Base-by-base conservation (phyloP, 2,797 vertebrate genomes). In the Chelidonichthys spinosus region DNA sequence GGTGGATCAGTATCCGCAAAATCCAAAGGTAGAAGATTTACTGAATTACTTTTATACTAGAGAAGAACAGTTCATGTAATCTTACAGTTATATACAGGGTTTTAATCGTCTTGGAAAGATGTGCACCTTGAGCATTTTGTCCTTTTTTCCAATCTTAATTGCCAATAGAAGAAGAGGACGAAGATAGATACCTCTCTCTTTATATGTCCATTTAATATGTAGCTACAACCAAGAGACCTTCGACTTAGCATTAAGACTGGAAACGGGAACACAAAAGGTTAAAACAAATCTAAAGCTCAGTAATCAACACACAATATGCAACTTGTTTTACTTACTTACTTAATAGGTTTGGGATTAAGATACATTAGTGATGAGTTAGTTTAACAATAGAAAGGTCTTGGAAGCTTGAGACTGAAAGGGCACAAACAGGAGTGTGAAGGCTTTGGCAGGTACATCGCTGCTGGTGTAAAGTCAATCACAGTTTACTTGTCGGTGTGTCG, bases 401-500 rank as follows among this genome's bases (percentile, higher is more conserved):
- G 13, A 49, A 33, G 15, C 36, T 25, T 7, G 46, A 5, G 44
- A 64, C 4, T 50, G 1, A 68, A 62, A 60, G n/a, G 25, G 7
- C 7, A 18, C n/a, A 54, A 56, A 44, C 35, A 49, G 36, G 43
- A 32, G 49, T 52, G 49, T n/a, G 56, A 25, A 25, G 55, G 5
- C 46, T 18, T 25, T 44, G 33, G 25, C 58, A 53, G 18, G 13
- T 61, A 40, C 47, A n/a, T 71, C 36, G 25, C 49, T 44, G 50
- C 36, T 40, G 43, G 25, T 59, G 54, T 46, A 43, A 1, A 13
- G 3, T 3, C 35, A 62, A 3, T 69, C 35, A 46, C 44, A 49
- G 55, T 44, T 54, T 39, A 14, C 13, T 44, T 25, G 56, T 69
- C 47, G 66, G 13, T 67, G 52, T 74, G 60, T 44, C 43, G 52